Conservation (phyloP, 2,888 invertebrate species). For the Drosophila stalkeri region DNA sequence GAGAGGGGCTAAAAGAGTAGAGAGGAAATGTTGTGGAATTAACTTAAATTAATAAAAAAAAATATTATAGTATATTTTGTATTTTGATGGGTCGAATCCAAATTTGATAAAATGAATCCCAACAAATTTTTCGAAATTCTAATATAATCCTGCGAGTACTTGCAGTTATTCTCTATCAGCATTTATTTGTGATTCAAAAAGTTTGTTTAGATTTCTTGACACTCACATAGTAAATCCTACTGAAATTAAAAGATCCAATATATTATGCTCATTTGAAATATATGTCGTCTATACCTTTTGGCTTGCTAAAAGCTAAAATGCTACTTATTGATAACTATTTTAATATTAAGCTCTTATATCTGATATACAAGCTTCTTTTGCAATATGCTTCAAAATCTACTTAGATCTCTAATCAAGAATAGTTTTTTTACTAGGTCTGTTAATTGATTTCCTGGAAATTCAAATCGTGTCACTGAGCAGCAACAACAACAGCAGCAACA, state of each 20-base stretch:
- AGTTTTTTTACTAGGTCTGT: background rate
- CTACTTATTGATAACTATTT: no score
- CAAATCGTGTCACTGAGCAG: slow-evolving; percentile 12
- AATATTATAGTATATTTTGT: background rate
- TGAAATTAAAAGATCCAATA: no score
- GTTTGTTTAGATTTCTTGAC: no score
- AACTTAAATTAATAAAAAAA: background rate
- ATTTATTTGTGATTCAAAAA: background rate
- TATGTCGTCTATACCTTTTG: no score
- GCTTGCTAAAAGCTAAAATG: no score
- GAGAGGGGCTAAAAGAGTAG: no score
- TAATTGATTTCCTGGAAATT: slow-evolving; percentile 14
- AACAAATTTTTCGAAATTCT: background rate
- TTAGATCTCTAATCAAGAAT: background rate
- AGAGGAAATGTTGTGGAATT: background rate
- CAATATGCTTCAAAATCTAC: background rate
- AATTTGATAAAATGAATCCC: background rate
- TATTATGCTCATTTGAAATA: background rate
- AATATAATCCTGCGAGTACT: background rate
- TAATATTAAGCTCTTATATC: no score
- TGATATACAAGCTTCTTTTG: no score
- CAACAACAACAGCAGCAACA: background rate
- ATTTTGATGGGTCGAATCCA: background rate
- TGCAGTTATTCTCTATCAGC: rapidly evolving
- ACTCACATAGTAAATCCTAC: no score